phyloP scores from a whole-genome alignment of 2,888 invertebrate species.

The Tenthredo mesomela region DNA sequence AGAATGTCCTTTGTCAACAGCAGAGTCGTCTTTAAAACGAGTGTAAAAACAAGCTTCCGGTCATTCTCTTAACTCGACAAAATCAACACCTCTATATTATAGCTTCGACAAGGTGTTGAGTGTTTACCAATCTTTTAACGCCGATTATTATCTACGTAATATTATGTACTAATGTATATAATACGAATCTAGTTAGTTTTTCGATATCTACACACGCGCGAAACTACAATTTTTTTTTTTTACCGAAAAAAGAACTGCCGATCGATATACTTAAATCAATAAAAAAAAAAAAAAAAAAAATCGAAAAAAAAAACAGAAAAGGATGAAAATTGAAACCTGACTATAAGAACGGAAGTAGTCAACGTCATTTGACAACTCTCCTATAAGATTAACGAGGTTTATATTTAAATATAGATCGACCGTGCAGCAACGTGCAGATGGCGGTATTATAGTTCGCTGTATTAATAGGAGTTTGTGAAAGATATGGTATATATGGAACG shows the following conservation, averaged over 20 bases:
- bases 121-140: slow-evolving; percentile 8
- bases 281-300: neutral
- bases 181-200: neutral
- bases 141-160: neutral
- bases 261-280: slow-evolving; percentile 1
- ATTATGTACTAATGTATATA: neutral
- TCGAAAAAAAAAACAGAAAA: too few relatives aligned
- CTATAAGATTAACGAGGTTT: slow-evolving; percentile 36
- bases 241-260: neutral
- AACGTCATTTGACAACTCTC: slow-evolving; percentile 24
- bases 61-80: neutral
- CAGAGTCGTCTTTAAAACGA: neutral
- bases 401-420: slow-evolving; percentile 27
- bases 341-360: slow-evolving; percentile 3
- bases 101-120: neutral
- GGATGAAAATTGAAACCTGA: neutral
- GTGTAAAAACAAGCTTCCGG: slow-evolving; percentile 24
- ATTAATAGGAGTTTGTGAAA: neutral
- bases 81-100: neutral
- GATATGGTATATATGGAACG: neutral
- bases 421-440: slow-evolving; percentile 15
- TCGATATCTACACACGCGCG: neutral
- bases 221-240: neutral
- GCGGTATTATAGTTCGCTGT: slow-evolving; percentile 25
- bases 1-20: slow-evolving; percentile 29